These are phyloP conservation scores for Microcebus ravelobensis DNA, from an alignment of 2,113 vertebrate genomes.

Conservation along the genomic window DNA sequence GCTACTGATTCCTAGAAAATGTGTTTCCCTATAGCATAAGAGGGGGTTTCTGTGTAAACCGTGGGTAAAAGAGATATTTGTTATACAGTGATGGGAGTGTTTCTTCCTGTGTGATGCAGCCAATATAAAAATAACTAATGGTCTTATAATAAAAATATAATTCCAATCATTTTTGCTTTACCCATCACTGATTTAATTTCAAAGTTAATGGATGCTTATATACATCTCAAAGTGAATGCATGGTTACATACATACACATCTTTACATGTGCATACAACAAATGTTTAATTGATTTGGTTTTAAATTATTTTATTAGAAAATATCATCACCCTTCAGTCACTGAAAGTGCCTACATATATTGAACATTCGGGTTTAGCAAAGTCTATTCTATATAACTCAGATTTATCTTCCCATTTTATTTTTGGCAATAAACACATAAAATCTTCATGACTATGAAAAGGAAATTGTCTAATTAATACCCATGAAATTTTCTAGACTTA, in stretches of 20 bases:
- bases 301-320: conserved; percentile 28
- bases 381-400: not conserved
- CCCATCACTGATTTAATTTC: not conserved
- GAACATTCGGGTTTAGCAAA: conserved; percentile 1
- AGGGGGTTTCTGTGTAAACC: not conserved
- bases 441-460: not conserved
- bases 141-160: not conserved
- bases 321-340: not conserved
- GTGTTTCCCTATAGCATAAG: not conserved
- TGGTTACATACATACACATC: not conserved
- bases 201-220: not conserved
- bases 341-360: not conserved
- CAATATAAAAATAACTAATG: not conserved
- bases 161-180: not conserved
- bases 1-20: not conserved
- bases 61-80: not conserved
- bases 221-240: not conserved
- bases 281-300: not conserved
- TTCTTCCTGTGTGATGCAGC: not conserved
- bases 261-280: not conserved
- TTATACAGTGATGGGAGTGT: not conserved
- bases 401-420: not conserved
- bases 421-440: not conserved
- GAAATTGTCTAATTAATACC: not conserved
- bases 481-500: not conserved